phyloP scores from a whole-genome alignment of 2,113 vertebrate genomes.

The Microtus pennsylvanicus region DNA sequence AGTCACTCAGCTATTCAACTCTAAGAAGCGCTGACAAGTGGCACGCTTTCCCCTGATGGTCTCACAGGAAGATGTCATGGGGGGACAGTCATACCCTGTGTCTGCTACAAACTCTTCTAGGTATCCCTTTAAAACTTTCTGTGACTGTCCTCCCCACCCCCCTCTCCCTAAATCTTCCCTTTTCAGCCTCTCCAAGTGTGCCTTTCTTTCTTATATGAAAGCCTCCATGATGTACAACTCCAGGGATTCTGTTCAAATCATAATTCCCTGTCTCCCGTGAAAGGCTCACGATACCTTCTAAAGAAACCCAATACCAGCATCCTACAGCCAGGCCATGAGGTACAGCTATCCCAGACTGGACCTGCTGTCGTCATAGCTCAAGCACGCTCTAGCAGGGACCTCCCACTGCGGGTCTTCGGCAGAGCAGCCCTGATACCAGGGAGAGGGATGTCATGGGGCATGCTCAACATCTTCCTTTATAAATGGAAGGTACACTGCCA shows the following conservation, averaged over 20 bases:
- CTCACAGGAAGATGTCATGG: neutral
- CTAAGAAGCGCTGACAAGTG: neutral
- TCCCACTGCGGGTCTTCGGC: no score
- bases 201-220: neutral
- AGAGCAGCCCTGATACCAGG: neutral
- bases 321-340: neutral
- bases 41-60: neutral
- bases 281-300: neutral
- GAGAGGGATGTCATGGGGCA: no score
- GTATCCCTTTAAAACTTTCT: neutral
- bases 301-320: neutral
- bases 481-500: neutral
- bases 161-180: no score
- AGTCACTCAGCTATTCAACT: neutral
- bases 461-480: neutral
- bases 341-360: neutral
- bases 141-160: neutral
- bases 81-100: neutral
- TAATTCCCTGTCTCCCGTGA: neutral
- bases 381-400: neutral
- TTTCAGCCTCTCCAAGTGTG: neutral
- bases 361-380: no score
- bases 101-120: neutral
- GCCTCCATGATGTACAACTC: neutral
- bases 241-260: neutral